Evolutionary conservation across 1,140 invertebrate genomes (phyloP).

Genomic region (Drosophila yakuba): DNA sequence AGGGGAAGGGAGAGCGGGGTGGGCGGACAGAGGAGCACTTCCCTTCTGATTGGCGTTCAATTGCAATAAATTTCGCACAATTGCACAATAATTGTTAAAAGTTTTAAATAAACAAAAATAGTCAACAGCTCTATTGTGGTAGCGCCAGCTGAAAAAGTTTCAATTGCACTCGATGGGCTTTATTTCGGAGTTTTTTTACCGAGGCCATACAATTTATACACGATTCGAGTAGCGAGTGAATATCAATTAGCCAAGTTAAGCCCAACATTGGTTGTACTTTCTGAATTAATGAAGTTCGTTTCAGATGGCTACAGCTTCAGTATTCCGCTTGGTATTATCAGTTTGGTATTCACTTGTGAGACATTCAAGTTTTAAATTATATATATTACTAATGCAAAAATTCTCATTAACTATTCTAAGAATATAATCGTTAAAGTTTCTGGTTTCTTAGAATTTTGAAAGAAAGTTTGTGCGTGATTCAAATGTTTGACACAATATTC

Average conservation of each 20-base stretch:
- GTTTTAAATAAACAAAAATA: slow-evolving; percentile 79
- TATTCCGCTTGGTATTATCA: not conserved
- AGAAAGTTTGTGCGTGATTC: too few relatives aligned
- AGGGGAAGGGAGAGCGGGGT: too few relatives aligned
- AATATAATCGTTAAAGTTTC: too few relatives aligned
- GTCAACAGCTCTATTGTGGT: slow-evolving; percentile 52
- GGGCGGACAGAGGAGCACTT: not conserved
- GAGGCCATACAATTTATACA: slow-evolving; percentile 19
- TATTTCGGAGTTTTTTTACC: slow-evolving; percentile 18
- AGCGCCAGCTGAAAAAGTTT: slow-evolving; percentile 50
- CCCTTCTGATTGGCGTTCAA: slow-evolving; percentile 78
- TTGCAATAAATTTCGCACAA: slow-evolving; percentile 83
- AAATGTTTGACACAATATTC: too few relatives aligned
- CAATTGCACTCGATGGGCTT: slow-evolving; percentile 45
- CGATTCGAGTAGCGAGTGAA: slow-evolving; percentile 30
- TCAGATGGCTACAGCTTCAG: not conserved
- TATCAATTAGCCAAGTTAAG: slow-evolving; percentile 68
- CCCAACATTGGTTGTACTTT: slow-evolving; percentile 43
- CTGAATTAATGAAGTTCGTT: slow-evolving; percentile 25
- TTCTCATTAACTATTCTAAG: too few relatives aligned
- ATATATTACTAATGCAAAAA: too few relatives aligned
- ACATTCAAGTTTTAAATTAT: not conserved
- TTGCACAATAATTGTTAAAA: slow-evolving; percentile 84
- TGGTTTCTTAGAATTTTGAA: too few relatives aligned
- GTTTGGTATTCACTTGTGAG: not conserved